Conservation (phyloP, 2,888 invertebrate genomes). For the Zygothrica quintamaculata region DNA sequence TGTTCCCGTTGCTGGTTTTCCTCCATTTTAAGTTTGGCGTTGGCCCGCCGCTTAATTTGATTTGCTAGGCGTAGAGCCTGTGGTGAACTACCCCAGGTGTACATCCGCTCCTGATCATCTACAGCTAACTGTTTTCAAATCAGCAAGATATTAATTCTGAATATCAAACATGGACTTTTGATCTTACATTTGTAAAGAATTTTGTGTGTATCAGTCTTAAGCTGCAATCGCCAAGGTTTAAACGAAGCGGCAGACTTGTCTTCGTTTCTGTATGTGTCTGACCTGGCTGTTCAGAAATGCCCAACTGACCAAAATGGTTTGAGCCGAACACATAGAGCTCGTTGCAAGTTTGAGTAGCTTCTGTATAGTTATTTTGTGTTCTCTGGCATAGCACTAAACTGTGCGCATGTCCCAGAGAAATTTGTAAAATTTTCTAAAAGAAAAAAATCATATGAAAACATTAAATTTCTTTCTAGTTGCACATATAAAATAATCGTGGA, state of each 20-base stretch:
- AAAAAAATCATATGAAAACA: neutral
- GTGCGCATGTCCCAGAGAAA: conserved; percentile 85
- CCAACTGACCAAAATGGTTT: conserved; percentile 94
- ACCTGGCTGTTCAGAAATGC: conserved; percentile 86
- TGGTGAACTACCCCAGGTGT: conserved; percentile 91
- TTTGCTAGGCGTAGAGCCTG: conserved; percentile 89
- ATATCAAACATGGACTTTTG: no score
- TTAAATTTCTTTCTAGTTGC: neutral
- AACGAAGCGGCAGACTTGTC: conserved; percentile 84
- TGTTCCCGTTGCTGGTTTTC: conserved; percentile 84
- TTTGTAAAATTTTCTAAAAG: conserved; percentile 84
- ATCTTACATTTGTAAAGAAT: conserved; percentile 92
- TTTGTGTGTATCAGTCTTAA: conserved; percentile 86
- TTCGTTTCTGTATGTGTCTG: conserved; percentile 61
- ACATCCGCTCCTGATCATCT: conserved; percentile 88
- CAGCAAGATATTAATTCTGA: neutral
- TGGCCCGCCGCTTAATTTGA: conserved; percentile 87
- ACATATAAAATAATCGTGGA: neutral
- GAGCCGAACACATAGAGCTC: conserved; percentile 92
- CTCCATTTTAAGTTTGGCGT: conserved; percentile 85
- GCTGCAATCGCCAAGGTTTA: conserved; percentile 77
- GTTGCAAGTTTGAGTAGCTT: conserved; percentile 59
- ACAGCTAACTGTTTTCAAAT: conserved; percentile 87
- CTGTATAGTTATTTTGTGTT: conserved; percentile 30
- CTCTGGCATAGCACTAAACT: conserved; percentile 83